A percentile compares a stretch with the other conserved stretches of the same genome.
These are phyloP conservation scores for Hippocampus barbouri DNA, from an alignment of 2,113 vertebrate genomes.

Conservation along the genomic window DNA sequence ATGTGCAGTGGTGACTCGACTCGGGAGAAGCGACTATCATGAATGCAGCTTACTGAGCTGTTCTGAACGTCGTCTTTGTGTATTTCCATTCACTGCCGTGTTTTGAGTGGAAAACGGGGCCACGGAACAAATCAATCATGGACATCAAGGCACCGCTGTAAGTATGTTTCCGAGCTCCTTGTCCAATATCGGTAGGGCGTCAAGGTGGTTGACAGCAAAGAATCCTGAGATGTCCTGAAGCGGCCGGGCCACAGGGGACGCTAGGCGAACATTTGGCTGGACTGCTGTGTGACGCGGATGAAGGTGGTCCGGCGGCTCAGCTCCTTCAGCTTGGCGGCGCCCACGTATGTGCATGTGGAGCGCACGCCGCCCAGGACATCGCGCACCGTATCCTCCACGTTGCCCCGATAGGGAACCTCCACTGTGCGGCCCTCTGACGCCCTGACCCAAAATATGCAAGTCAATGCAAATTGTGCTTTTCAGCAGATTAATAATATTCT, in stretches of 20 bases:
- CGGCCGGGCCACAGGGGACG: background rate
- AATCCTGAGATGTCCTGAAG: background rate
- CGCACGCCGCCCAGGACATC: slow-evolving; percentile 92
- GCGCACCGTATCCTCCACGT: slow-evolving; percentile 85
- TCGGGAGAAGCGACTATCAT: background rate
- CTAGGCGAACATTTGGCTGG: slow-evolving; percentile 85
- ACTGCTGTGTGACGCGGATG: slow-evolving; percentile 95
- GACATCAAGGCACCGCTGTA: too few species aligned
- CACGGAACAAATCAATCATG: too few species aligned
- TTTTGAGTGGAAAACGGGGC: too few species aligned
- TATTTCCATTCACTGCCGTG: too few species aligned
- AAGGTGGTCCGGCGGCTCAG: slow-evolving; percentile 93
- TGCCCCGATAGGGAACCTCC: slow-evolving; percentile 89
- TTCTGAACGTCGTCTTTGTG: too few species aligned
- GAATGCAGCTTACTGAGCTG: too few species aligned
- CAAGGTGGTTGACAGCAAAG: background rate
- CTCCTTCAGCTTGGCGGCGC: slow-evolving; percentile 95
- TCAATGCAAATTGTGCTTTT: too few species aligned
- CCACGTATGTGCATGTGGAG: slow-evolving; percentile 97
- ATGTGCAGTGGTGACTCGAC: background rate
- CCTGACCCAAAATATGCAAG: slow-evolving; percentile 56
- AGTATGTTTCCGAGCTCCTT: too few species aligned
- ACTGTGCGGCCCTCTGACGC: slow-evolving; percentile 93
- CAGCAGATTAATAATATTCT: too few species aligned
- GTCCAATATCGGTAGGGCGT: too few species aligned